These are phyloP conservation scores for Ennomos erosarius DNA, from an alignment of 2,888 invertebrate genomes.

Conservation along the genomic window DNA sequence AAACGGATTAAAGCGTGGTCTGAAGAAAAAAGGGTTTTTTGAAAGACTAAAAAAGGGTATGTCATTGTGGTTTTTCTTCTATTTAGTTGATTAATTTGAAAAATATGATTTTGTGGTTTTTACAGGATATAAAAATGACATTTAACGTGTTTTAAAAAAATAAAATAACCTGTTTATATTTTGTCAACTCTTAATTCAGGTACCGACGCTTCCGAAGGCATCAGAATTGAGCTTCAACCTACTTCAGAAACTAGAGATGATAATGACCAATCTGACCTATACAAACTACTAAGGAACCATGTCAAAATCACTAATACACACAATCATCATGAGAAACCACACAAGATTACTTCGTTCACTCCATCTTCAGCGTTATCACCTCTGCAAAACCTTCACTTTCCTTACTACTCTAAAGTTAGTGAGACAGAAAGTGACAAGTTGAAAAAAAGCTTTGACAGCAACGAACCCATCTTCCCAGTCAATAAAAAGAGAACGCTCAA, in stretches of 20 bases:
- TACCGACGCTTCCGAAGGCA: conserved; percentile 45
- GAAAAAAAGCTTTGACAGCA: too few species aligned
- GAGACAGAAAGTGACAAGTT: too few species aligned
- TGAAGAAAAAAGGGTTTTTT: conserved; percentile 35
- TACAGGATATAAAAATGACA: too few species aligned
- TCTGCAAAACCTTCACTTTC: too few species aligned
- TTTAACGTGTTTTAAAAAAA: too few species aligned
- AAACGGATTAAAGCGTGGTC: conserved; percentile 29
- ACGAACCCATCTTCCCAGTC: background rate
- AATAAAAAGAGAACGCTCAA: conserved; percentile 15
- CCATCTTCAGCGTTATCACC: too few species aligned
- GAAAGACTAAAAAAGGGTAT: conserved; percentile 46
- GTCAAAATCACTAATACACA: conserved; percentile 39
- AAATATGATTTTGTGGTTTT: too few species aligned
- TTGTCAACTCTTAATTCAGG: background rate
- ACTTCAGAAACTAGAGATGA: conserved; percentile 34
- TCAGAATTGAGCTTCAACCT: conserved; percentile 47
- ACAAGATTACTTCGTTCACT: too few species aligned
- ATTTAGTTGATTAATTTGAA: too few species aligned
- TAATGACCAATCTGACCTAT: conserved; percentile 30
- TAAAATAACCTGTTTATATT: too few species aligned
- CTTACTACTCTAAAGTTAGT: too few species aligned
- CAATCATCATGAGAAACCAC: background rate
- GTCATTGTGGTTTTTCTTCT: too few species aligned
- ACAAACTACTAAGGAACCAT: conserved; percentile 46